Percentiles rank a stretch among this genome's conserved stretches.
These are phyloP conservation scores for Gadus macrocephalus DNA, from an alignment of 2,113 vertebrate genomes.

Conservation along the genomic window DNA sequence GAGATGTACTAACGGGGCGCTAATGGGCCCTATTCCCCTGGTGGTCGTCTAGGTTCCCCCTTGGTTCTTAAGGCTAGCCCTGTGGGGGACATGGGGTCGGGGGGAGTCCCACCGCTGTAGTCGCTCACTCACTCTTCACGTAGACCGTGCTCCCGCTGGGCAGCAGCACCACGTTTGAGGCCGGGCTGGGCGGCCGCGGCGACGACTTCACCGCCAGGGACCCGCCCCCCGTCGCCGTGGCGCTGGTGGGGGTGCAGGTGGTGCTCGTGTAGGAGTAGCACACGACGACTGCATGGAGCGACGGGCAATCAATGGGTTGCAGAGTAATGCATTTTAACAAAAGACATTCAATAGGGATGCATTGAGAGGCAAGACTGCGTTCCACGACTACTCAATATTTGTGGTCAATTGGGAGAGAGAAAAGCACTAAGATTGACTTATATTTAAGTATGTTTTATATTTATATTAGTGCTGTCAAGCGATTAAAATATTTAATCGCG, in stretches of 20 bases:
- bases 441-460: neutral
- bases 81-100: neutral
- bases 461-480: too few relatives aligned
- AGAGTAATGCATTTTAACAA: neutral
- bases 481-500: too few relatives aligned
- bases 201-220: slow-evolving; percentile 85
- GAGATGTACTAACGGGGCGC: too few relatives aligned
- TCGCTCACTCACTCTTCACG: slow-evolving; percentile 87
- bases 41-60: too few relatives aligned
- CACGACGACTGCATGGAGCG: slow-evolving; percentile 80
- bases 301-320: neutral
- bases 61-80: neutral
- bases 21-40: too few relatives aligned
- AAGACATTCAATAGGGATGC: neutral
- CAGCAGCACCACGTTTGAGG: slow-evolving; percentile 94
- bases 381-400: neutral
- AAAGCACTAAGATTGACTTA: neutral
- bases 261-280: slow-evolving; percentile 98
- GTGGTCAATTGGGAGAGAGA: neutral
- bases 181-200: slow-evolving; percentile 91
- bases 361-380: neutral
- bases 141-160: slow-evolving; percentile 97
- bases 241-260: slow-evolving; percentile 87
- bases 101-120: neutral
- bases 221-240: slow-evolving; percentile 81